phyloP scores from a whole-genome alignment of 2,888 invertebrate species.

The Cerastis rubricosa region DNA sequence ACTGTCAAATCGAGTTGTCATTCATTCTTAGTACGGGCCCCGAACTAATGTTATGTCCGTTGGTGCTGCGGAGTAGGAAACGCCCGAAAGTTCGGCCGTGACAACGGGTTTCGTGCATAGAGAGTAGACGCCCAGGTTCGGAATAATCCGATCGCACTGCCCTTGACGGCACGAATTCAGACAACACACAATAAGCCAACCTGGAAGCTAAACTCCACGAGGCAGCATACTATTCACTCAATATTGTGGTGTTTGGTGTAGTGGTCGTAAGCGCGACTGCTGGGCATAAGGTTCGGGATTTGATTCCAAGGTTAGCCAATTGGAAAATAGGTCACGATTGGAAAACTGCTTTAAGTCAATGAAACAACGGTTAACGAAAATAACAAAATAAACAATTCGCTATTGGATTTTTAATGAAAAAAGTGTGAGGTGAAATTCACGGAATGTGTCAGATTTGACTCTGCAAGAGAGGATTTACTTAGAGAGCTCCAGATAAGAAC shows the following conservation, averaged over 20 bases:
- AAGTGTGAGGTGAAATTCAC: too few relatives aligned
- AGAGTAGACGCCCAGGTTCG: too few relatives aligned
- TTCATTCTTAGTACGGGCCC: too few relatives aligned
- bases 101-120: too few relatives aligned
- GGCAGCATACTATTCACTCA: background rate
- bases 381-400: background rate
- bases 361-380: background rate
- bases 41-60: too few relatives aligned
- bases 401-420: too few relatives aligned
- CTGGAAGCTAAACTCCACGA: background rate
- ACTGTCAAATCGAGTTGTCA: too few relatives aligned
- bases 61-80: too few relatives aligned
- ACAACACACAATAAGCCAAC: background rate
- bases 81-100: too few relatives aligned
- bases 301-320: background rate
- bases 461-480: too few relatives aligned
- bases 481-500: too few relatives aligned
- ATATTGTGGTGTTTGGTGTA: background rate
- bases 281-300: background rate
- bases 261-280: background rate
- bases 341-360: background rate
- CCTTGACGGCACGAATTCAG: background rate
- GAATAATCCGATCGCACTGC: background rate
- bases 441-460: too few relatives aligned
- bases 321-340: background rate